A percentile compares a stretch with the other conserved stretches of the same genome.
phyloP scores from a whole-genome alignment of 2,113 vertebrate species.

The Brachyhypopomus gauderio region DNA sequence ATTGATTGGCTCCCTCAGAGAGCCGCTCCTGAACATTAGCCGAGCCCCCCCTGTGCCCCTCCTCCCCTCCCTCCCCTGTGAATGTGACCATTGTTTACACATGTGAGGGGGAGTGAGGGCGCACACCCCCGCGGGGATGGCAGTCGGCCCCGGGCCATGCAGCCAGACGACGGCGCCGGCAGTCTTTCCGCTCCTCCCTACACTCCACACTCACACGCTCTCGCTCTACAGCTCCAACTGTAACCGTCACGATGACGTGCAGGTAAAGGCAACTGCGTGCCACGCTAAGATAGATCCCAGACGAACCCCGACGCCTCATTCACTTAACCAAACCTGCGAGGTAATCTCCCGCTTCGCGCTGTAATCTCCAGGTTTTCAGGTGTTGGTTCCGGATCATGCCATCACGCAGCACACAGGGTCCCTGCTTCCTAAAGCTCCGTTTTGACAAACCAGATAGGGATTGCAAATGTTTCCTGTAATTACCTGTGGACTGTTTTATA shows the following conservation, averaged over 20 bases:
- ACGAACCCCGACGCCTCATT: neutral
- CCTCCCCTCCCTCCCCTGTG: slow-evolving; percentile 29
- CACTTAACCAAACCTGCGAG: neutral
- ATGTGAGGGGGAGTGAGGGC: slow-evolving; percentile 53
- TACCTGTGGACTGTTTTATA: slow-evolving; percentile 37
- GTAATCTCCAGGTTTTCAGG: slow-evolving; percentile 15
- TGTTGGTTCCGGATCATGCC: neutral
- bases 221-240: slow-evolving; percentile 24
- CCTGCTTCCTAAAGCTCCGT: slow-evolving; percentile 7
- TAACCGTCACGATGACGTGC: neutral
- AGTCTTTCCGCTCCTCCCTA: neutral
- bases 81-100: slow-evolving; percentile 61
- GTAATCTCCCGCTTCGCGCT: neutral
- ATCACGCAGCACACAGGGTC: neutral
- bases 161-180: slow-evolving; percentile 17
- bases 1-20: slow-evolving; percentile 57
- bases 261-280: neutral
- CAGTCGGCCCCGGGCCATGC: slow-evolving; percentile 50
- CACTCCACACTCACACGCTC: neutral
- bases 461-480: slow-evolving; percentile 31
- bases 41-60: slow-evolving; percentile 33
- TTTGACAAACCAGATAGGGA: neutral
- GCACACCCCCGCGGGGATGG: slow-evolving; percentile 38
- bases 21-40: slow-evolving; percentile 52
- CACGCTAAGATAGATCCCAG: slow-evolving; percentile 2